These are phyloP conservation scores for Labia minor DNA, from an alignment of 2,888 invertebrate genomes.

Conservation along the genomic window DNA sequence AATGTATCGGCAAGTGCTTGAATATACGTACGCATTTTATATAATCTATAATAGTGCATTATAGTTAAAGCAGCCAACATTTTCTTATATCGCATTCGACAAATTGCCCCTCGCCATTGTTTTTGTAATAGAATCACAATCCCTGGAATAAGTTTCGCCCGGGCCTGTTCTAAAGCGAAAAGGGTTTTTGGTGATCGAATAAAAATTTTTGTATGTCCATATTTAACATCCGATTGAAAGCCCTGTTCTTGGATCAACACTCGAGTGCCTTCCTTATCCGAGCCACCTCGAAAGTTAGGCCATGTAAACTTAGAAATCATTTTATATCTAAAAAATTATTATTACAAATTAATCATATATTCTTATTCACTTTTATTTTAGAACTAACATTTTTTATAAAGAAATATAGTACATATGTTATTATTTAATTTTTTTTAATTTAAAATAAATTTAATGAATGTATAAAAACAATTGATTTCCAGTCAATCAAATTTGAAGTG, in stretches of 20 bases:
- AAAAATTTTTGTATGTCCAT: slow-evolving; percentile 92
- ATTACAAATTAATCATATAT: slow-evolving; percentile 24
- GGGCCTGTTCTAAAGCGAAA: slow-evolving; percentile 70
- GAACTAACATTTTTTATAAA: background rate
- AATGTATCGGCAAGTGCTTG: background rate
- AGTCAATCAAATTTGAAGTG: too few species aligned
- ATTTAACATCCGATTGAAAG: slow-evolving; percentile 74
- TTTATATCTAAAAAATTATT: slow-evolving; percentile 73
- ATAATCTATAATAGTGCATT: slow-evolving; percentile 65
- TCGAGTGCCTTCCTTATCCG: slow-evolving; percentile 70
- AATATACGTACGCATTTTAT: slow-evolving; percentile 65
- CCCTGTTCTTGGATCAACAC: slow-evolving; percentile 72
- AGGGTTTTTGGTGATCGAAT: slow-evolving; percentile 86
- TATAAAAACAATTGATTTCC: too few species aligned
- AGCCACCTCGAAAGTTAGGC: slow-evolving; percentile 82
- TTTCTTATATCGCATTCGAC: slow-evolving; percentile 66
- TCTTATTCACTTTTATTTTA: background rate
- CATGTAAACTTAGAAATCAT: slow-evolving; percentile 92
- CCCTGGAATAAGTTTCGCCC: slow-evolving; percentile 45
- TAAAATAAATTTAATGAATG: slow-evolving; percentile 14
- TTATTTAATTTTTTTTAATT: background rate
- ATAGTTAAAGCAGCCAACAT: slow-evolving; percentile 79
- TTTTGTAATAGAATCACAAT: slow-evolving; percentile 91
- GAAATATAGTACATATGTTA: background rate
- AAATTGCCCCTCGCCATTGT: slow-evolving; percentile 77